These are phyloP conservation scores for Lepeophtheirus nordmannii DNA, from an alignment of 2,888 invertebrate species.

Conservation along the genomic window DNA sequence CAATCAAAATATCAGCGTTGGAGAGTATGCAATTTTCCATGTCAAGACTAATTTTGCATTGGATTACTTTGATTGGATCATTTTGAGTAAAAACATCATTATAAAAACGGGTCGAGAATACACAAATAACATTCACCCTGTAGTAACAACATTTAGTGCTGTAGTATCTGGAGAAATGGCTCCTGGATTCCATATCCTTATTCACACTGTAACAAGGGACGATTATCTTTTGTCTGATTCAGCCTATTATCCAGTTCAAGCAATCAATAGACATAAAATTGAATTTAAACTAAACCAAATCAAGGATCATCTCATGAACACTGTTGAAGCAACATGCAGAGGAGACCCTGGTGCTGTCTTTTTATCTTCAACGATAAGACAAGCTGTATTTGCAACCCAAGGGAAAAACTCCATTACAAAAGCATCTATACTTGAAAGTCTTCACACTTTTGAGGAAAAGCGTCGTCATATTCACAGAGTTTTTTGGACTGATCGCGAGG, in stretches of 20 bases:
- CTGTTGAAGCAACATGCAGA: conserved; percentile 38
- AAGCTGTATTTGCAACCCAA: conserved; percentile 24
- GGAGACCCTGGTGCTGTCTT: conserved; percentile 41
- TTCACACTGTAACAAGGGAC: conserved; percentile 35
- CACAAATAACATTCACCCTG: conserved; percentile 15
- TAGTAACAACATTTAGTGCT: conserved; percentile 37
- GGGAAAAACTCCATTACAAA: conserved; percentile 34
- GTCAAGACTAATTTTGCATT: conserved; percentile 37
- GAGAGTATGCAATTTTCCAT: conserved; percentile 42
- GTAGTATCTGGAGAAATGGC: conserved; percentile 42
- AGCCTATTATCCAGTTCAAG: conserved; percentile 26
- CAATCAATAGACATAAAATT: conserved; percentile 23
- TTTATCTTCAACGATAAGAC: conserved; percentile 36
- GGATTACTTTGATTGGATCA: conserved; percentile 26
- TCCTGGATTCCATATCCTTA: conserved; percentile 40
- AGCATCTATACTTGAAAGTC: conserved; percentile 31
- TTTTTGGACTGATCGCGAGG: conserved; percentile 22
- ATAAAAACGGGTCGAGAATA: conserved; percentile 22
- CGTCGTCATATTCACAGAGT: conserved; percentile 27
- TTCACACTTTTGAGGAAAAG: conserved; percentile 32
- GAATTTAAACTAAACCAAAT: conserved; percentile 38
- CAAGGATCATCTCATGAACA: conserved; percentile 41
- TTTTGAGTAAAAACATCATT: conserved; percentile 21
- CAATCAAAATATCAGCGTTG: conserved; percentile 36
- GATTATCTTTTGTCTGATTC: conserved; percentile 26